Conservation (phyloP, 2,888 invertebrate species). For the Auanema sp. region DNA sequence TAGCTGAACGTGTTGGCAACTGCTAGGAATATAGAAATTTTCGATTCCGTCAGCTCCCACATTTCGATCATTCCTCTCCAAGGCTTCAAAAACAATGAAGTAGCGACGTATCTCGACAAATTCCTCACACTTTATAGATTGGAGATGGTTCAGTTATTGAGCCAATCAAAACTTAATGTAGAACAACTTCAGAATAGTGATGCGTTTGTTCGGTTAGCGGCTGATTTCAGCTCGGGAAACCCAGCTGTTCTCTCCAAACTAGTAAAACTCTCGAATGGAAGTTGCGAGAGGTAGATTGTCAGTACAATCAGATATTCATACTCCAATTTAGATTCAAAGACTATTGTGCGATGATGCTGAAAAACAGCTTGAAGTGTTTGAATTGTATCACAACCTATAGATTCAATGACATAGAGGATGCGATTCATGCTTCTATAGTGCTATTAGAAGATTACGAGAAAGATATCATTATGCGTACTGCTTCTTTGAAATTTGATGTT, state of each 20-base stretch:
- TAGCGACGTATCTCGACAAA: too few relatives aligned
- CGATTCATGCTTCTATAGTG: slow-evolving; percentile 29
- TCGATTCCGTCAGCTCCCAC: not conserved
- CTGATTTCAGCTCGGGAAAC: too few relatives aligned
- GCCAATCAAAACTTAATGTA: slow-evolving; percentile 1
- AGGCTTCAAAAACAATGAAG: not conserved
- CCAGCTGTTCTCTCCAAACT: slow-evolving; percentile 29
- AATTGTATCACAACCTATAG: slow-evolving; percentile 27
- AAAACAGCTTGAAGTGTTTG: slow-evolving; percentile 20
- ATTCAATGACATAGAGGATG: slow-evolving; percentile 18
- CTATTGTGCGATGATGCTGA: slow-evolving; percentile 18
- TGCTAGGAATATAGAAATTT: not conserved
- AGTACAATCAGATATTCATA: not conserved
- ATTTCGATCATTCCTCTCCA: not conserved
- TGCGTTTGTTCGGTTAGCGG: too few relatives aligned
- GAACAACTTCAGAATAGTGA: too few relatives aligned
- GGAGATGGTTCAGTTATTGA: too few relatives aligned
- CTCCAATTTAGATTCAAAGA: slow-evolving; percentile 19
- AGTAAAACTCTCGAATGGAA: slow-evolving; percentile 14
- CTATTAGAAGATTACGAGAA: too few relatives aligned
- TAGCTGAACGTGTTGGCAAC: not conserved
- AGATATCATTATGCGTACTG: too few relatives aligned
- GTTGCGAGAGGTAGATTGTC: slow-evolving; percentile 4
- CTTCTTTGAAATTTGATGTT: too few relatives aligned
- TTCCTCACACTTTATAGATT: too few relatives aligned